Evolutionary conservation across 2,888 invertebrate species (phyloP), one percentile per base, ranked within the genome.

Genomic region (Choristoneura rosaceana): DNA sequence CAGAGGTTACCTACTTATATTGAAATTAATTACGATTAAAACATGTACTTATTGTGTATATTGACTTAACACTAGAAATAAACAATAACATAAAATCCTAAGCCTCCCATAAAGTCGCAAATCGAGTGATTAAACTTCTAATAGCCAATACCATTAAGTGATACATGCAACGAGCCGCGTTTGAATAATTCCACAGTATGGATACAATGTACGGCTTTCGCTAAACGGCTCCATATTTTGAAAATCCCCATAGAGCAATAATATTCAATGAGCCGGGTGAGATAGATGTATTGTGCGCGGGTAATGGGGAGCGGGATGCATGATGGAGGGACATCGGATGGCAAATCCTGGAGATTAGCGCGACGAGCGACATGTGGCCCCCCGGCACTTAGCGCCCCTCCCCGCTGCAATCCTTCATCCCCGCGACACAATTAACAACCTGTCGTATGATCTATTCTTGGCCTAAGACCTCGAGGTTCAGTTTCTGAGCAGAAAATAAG

Each of bases 181-280:
- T 91, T 93, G 93, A 94, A 94, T 94, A 93, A 93, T 94, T 93
- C 93, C 90, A 81, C 86, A 85, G 87, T 87, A 91, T 89, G 92
- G 93, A 92, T 91, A 94, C 93, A 93, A 92, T 93, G 92, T 93
- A 91, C 90, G 87, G 92, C 92, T 92, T 91, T 93, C 83, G 86
- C 89, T 94, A 94, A 94, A 93, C 93, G 94, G 91, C 89, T 93
- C 92, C 94, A 94, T 94, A 93, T 94, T 94, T 94, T 92, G 90
- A 91, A 93, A 93, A 94, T 94, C 94, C 94, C 94, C 86, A 93
- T 91, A 92, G 93, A 92, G 93, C 93, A 93, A 94, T 94, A 93
- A 93, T 93, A 93, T 93, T 92, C 93, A 93, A 93, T 93, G 92
- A 91, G 90, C 82, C 86, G 84, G 81, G 84, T 84, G 93, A 90